Percentiles rank a stretch among this genome's conserved stretches.
Evolutionary conservation across 2,888 invertebrate genomes (phyloP).

Genomic region (Orchestes rusci): DNA sequence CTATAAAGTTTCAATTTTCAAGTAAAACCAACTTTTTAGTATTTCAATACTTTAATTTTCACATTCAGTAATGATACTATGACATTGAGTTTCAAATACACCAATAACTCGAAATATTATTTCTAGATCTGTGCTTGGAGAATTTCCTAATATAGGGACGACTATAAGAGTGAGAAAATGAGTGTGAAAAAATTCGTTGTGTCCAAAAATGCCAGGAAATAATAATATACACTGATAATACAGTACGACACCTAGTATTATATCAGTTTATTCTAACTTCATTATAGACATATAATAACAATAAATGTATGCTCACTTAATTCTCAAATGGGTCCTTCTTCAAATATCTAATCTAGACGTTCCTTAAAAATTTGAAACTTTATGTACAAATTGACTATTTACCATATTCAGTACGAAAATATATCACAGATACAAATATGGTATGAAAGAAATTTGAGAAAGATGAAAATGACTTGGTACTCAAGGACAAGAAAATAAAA

Average conservation of each 20-base stretch:
- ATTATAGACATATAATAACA: conserved; percentile 24
- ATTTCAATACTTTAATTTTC: conserved; percentile 33
- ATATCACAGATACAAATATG: conserved; percentile 42
- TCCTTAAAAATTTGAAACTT: conserved; percentile 26
- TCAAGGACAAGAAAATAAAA: conserved; percentile 32
- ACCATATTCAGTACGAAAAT: conserved; percentile 41
- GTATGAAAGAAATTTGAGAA: conserved; percentile 20
- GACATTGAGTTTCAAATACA: conserved; percentile 40
- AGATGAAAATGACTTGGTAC: conserved; percentile 5
- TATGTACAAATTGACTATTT: conserved; percentile 43
- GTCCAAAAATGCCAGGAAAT: conserved; percentile 21
- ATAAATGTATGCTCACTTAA: conserved; percentile 23
- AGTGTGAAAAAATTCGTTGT: conserved; percentile 22
- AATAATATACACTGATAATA: conserved; percentile 19
- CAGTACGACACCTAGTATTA: conserved; percentile 25
- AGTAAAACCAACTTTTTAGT: conserved; percentile 5
- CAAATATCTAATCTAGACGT: conserved; percentile 24
- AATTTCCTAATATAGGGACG: conserved; percentile 29
- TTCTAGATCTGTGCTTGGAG: conserved; percentile 35
- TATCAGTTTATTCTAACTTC: background rate
- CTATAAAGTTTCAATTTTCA: no score
- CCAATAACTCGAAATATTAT: conserved; percentile 38
- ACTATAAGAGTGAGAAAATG: conserved; percentile 27
- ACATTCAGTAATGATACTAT: conserved; percentile 40
- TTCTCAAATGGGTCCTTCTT: conserved; percentile 23